phyloP scores from a whole-genome alignment of 2,888 invertebrate species.

The Lasius fuliginosus region DNA sequence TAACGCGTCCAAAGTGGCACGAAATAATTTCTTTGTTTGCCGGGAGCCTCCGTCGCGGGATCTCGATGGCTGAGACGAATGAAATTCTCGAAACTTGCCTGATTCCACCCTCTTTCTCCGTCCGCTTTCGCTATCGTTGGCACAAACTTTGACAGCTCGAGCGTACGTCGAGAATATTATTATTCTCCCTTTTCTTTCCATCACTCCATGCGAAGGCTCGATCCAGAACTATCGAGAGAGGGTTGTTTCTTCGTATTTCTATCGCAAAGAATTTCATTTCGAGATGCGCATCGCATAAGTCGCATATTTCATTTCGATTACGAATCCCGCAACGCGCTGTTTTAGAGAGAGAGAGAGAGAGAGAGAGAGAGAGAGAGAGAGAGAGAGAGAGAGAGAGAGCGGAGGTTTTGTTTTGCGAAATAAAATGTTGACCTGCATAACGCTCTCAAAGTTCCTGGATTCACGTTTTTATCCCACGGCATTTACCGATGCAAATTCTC shows the following conservation, averaged over 20 bases:
- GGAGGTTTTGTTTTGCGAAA: slow-evolving; percentile 3
- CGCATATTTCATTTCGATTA: neutral
- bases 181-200: neutral
- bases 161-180: slow-evolving; percentile 14
- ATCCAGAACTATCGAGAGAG: neutral
- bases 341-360: neutral
- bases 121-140: slow-evolving; percentile 36
- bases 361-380: too few species aligned
- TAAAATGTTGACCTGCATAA: slow-evolving; percentile 13
- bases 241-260: neutral
- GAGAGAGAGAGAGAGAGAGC: too few species aligned
- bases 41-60: neutral
- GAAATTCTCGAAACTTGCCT: slow-evolving; percentile 45
- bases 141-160: neutral
- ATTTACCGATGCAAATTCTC: slow-evolving; percentile 48
- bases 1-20: slow-evolving; percentile 22
- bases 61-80: slow-evolving; percentile 28
- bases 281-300: neutral
- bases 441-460: neutral
- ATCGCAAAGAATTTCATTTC: neutral
- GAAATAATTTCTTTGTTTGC: slow-evolving; percentile 51
- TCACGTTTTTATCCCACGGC: slow-evolving; percentile 5
- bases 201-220: neutral
- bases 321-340: neutral
- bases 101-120: neutral